Conservation (phyloP, 2,888 invertebrate species). For the Cylloceria caligata region DNA sequence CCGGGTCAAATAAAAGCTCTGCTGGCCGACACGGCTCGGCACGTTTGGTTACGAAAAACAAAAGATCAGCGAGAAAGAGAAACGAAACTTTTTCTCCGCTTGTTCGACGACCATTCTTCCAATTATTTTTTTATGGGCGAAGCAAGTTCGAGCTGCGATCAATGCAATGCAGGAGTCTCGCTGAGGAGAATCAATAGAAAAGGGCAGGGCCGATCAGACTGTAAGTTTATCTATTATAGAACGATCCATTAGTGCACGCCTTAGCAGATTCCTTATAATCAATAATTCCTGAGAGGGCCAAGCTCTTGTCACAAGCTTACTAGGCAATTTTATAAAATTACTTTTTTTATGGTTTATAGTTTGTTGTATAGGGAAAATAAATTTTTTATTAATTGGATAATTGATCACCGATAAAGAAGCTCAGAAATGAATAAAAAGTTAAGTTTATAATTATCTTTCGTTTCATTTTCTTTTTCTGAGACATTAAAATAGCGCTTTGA, state of each 20-base stretch:
- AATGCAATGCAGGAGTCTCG: neutral
- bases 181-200: slow-evolving; percentile 25
- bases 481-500: slow-evolving; percentile 19
- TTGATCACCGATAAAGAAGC: neutral
- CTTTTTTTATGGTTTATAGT: neutral
- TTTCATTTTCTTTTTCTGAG: neutral
- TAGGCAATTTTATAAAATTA: neutral
- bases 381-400: slow-evolving; percentile 27
- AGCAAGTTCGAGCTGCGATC: neutral
- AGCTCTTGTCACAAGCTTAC: neutral
- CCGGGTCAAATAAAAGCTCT: slow-evolving; percentile 27
- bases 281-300: neutral
- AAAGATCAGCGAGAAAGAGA: slow-evolving; percentile 11
- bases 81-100: slow-evolving; percentile 6
- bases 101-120: slow-evolving; percentile 38
- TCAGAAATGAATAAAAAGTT: neutral
- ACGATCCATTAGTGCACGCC: slow-evolving; percentile 26
- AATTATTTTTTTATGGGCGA: slow-evolving; percentile 22
- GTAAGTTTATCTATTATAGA: slow-evolving; percentile 13
- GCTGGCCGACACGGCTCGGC: slow-evolving; percentile 7
- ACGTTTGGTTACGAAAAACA: slow-evolving; percentile 19
- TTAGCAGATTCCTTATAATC: slow-evolving; percentile 14
- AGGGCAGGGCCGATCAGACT: slow-evolving; percentile 27
- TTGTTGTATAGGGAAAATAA: neutral
- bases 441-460: neutral